Evolutionary conservation across 64 coral and sea anemone species (phyloP), one percentile per base, ranked within the genome.

Genomic region (Porites australiensis): DNA sequence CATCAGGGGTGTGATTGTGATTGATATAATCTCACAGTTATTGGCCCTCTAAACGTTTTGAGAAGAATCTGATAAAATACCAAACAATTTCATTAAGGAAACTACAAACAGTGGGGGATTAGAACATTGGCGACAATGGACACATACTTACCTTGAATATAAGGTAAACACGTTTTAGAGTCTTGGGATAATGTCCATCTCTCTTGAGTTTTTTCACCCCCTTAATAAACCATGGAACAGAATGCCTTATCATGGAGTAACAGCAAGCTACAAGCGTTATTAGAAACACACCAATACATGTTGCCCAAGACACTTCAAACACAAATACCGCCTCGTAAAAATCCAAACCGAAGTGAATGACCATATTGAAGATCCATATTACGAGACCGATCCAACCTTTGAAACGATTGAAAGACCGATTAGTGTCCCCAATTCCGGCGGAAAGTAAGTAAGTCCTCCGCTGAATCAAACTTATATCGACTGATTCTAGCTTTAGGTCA

Each of bases 201-300:
- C 91, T 98, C 92, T 98, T 94, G 46, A 98, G 49, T 11, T 94
- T 98, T 53, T 89, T 98, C 0, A 98, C 95, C 37, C 95, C 95
- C 51, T 88, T 94, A 18, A 98, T 87, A 52, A 98, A 98, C 95
- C 95, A 98, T 1, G 95, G 95, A 9, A 98, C 87, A 3, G 95
- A 98, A 44, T 94, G 89, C 53, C 83, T 94, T 57, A 98, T 90
- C 95, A 98, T 94, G 15, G 92, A 98, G 20, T 72, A 57, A 69
- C 95, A 98, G n/a, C 95, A 93, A 2, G 89, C 95, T 16, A 98
- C 88, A 10, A 98, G 87, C 0, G 95, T 94, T 44, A 94, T 60
- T 14, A 98, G 61, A 77, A 98, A 98, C 43, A 98, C 55, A 3
- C 95, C 95, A 77, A 98, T 98, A 55, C 95, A 98, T 6, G 95